Conservation (phyloP, 2,888 invertebrate species). For the Neoascia interrupta region DNA sequence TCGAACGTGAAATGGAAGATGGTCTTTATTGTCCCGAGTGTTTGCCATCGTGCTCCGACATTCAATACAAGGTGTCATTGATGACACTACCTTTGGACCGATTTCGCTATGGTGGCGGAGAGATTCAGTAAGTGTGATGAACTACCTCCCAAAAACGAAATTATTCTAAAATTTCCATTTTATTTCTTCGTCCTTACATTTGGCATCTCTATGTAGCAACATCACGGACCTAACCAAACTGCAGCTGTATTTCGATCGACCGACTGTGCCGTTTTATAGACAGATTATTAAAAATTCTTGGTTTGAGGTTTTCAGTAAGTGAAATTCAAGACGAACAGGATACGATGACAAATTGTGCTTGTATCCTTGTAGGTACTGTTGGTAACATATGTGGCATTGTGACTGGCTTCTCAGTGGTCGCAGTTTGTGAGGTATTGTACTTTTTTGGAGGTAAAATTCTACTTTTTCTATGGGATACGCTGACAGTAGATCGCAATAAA, state of each 20-base stretch:
- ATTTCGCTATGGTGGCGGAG: conserved; percentile 35
- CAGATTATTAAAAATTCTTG: conserved; percentile 79
- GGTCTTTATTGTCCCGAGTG: conserved; percentile 82
- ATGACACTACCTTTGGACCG: conserved; percentile 72
- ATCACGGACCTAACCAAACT: conserved; percentile 73
- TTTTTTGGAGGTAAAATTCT: conserved; percentile 78
- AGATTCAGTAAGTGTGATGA: conserved; percentile 36
- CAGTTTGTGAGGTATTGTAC: conserved; percentile 83
- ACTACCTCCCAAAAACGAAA: conserved; percentile 27
- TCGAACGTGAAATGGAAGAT: conserved; percentile 81
- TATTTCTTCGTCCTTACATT: no score
- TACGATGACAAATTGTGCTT: no score
- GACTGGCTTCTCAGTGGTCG: conserved; percentile 84
- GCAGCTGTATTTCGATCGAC: conserved; percentile 74
- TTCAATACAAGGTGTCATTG: conserved; percentile 80
- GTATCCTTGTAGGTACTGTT: conserved; percentile 82
- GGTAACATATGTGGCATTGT: conserved; percentile 84
- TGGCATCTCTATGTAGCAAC: conserved; percentile 27
- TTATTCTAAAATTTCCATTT: conserved; percentile 3
- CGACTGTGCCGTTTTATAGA: conserved; percentile 74
- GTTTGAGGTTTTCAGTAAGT: conserved; percentile 85
- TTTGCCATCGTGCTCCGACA: conserved; percentile 81
- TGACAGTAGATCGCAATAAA: conserved; percentile 18
- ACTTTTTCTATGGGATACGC: conserved; percentile 19
- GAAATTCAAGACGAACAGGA: conserved; percentile 78